These are phyloP conservation scores for Falco concolor DNA, from an alignment of 2,797 vertebrate genomes.

Conservation along the genomic window DNA sequence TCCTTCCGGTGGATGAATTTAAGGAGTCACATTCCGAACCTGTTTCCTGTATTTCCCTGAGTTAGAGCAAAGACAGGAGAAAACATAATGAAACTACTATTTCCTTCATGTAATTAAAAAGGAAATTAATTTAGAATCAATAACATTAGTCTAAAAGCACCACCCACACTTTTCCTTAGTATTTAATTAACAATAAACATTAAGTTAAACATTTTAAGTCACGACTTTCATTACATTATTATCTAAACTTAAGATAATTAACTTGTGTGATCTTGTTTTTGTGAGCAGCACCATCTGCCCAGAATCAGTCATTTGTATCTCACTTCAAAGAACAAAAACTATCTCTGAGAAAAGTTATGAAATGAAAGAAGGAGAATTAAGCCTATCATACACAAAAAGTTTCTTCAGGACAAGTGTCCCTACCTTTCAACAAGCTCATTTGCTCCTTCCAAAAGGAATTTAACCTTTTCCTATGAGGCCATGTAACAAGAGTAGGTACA, in stretches of 20 bases:
- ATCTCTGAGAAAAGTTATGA: conserved; percentile 37
- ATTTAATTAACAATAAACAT: neutral
- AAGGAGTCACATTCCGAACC: conserved; percentile 90
- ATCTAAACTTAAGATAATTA: conserved; percentile 40
- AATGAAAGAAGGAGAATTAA: conserved; percentile 59
- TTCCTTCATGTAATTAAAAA: neutral
- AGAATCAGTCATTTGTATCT: conserved; percentile 21
- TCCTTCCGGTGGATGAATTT: conserved; percentile 85
- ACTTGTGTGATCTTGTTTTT: neutral
- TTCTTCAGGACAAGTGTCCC: conserved; percentile 63
- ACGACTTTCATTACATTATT: conserved; percentile 3
- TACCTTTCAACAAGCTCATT: conserved; percentile 67
- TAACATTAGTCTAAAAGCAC: neutral
- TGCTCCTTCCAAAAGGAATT: conserved; percentile 68
- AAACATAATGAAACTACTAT: neutral
- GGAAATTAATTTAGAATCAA: conserved; percentile 22
- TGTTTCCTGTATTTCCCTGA: conserved; percentile 87
- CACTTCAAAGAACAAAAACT: conserved; percentile 25
- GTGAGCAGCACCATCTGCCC: neutral
- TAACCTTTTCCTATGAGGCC: conserved; percentile 68
- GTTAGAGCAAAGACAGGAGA: conserved; percentile 40
- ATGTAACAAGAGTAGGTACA: conserved; percentile 68
- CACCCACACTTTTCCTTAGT: conserved; percentile 35
- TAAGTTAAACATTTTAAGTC: conserved; percentile 12
- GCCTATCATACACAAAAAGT: conserved; percentile 48